Evolutionary conservation across 2,888 invertebrate species (phyloP), one percentile per base, ranked within the genome.

Genomic region (Hydroisotoma schaefferi): DNA sequence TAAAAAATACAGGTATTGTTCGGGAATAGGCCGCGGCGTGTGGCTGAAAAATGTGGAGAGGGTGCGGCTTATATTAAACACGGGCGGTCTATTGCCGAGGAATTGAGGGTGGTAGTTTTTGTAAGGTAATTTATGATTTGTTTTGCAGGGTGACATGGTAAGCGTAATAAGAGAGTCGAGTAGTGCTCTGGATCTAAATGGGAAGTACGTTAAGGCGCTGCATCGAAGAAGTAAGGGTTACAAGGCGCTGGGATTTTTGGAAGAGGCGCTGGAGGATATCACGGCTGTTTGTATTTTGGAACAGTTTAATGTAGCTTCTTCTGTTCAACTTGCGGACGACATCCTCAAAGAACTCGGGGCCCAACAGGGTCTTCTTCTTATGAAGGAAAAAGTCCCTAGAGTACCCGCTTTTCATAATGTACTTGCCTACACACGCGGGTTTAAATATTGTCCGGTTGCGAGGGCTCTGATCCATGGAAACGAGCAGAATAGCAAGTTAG

Each of bases 221-320:
- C 81, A 85, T 62, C 81, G 95, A 53, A 82, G 95, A 65, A 90
- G 90, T 55, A 87, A 87, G 75, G 92, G 87, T 3, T 85, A 85
- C 71, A 94, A 95, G 77, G 83, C 85, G 59, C 84, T 85, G 55
- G 87, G 87, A 60, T 86, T 94, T 71, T 82, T 91, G 73, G 84
- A 86, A 61, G 82, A 86, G 67, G 88, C 91, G 60, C 78, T 97
- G 54, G 93, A 94, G 80, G 95, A 97, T 80, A 85, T 94, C 1
- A 95, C 94, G 1, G 88, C 93, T 26, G 90, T 91, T 20, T 94
- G 94, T 75, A 87, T 95, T 70, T 79, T 95, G 65, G 94, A 95
- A 79, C 23, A 25, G 23, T 47, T 47, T 25, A 20, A 25, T 74
- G 93, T 91, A 75, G 87, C 86, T 73, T 83, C 82, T 65, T 87